Conservation (phyloP, 2,113 vertebrate genomes). For the Natator depressus region DNA sequence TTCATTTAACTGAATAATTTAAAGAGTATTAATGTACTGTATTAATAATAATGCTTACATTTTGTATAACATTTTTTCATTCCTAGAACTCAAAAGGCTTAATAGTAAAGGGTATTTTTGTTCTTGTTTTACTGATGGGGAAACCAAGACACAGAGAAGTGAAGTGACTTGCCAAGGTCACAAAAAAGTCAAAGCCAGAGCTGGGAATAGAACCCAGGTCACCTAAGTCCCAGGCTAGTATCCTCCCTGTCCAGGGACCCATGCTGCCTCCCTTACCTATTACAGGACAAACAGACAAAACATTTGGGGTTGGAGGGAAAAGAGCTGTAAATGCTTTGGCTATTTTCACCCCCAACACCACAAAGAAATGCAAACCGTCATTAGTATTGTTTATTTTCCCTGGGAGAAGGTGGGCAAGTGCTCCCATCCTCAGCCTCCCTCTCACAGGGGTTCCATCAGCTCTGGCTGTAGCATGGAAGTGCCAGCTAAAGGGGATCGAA, state of each 20-base stretch:
- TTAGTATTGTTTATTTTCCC: neutral
- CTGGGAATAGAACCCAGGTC: neutral
- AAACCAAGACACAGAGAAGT: neutral
- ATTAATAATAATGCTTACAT: neutral
- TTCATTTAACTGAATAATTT: neutral
- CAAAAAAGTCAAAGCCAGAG: neutral
- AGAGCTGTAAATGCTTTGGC: neutral
- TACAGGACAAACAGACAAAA: neutral
- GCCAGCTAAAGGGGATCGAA: neutral
- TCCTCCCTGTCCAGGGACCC: neutral
- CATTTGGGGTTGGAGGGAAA: neutral
- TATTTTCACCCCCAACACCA: no score
- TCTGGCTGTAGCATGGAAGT: neutral
- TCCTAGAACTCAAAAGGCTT: neutral
- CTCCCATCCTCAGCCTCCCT: neutral
- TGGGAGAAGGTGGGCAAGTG: neutral
- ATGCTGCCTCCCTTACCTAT: neutral
- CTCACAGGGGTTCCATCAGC: neutral
- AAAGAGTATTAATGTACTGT: neutral
- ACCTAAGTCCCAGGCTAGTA: neutral
- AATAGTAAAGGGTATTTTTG: neutral
- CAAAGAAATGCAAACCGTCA: neutral
- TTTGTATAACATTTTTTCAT: neutral
- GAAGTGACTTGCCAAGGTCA: neutral
- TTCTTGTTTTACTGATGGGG: neutral